Evolutionary conservation across 2,797 vertebrate species (phyloP).

Genomic region (Microcaecilia unicolor): DNA sequence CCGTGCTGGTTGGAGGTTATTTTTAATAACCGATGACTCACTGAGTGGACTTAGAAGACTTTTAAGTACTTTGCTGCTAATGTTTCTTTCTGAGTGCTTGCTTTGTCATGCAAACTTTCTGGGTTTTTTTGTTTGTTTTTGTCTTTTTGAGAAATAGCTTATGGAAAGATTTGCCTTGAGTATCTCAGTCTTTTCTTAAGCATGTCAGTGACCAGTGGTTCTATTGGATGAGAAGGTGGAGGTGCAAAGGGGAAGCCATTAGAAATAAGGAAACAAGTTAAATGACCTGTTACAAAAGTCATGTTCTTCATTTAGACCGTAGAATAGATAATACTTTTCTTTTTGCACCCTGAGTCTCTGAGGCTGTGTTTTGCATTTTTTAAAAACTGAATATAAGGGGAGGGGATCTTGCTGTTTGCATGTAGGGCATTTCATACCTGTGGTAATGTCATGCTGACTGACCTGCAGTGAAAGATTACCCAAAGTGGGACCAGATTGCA

Average conservation of each 20-base stretch:
- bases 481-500: too few relatives aligned
- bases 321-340: too few relatives aligned
- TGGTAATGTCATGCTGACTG: too few relatives aligned
- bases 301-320: too few relatives aligned
- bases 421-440: too few relatives aligned
- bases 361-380: too few relatives aligned
- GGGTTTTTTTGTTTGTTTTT: slow-evolving; percentile 13
- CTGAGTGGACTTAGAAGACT: slow-evolving; percentile 27
- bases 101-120: slow-evolving; percentile 53
- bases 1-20: slow-evolving; percentile 97
- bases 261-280: too few relatives aligned
- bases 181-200: slow-evolving; percentile 21
- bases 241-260: background rate
- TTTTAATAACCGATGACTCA: slow-evolving; percentile 87
- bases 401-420: too few relatives aligned
- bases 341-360: too few relatives aligned
- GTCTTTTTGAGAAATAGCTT: slow-evolving; percentile 54
- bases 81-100: slow-evolving; percentile 62
- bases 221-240: slow-evolving; percentile 18
- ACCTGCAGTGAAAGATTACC: too few relatives aligned
- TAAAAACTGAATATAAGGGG: too few relatives aligned
- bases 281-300: too few relatives aligned
- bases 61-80: slow-evolving; percentile 66
- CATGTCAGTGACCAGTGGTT: slow-evolving; percentile 37
- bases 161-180: slow-evolving; percentile 28